Evolutionary conservation across 2,113 vertebrate genomes (phyloP).

Genomic region (Rhineura floridana): DNA sequence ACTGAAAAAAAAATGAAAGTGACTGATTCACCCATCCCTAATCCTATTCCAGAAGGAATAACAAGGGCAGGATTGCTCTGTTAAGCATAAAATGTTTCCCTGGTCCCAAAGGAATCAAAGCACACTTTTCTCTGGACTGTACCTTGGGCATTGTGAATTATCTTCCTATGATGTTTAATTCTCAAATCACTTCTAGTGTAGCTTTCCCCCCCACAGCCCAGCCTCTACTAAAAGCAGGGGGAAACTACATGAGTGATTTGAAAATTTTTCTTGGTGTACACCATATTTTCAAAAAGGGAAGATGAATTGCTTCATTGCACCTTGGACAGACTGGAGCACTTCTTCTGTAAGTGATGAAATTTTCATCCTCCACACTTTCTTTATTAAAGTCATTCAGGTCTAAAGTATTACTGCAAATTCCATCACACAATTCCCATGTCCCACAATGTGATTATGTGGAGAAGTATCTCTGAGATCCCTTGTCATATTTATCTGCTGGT

Average conservation of each 20-base stretch:
- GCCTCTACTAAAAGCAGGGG: background rate
- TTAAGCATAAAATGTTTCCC: background rate
- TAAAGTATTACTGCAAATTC: slow-evolving; percentile 50
- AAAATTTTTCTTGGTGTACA: slow-evolving; percentile 17
- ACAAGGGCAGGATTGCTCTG: background rate
- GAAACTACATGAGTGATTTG: no score
- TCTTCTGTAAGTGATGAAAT: slow-evolving; percentile 49
- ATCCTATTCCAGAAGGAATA: background rate
- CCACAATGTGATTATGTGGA: slow-evolving; percentile 30
- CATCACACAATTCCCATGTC: slow-evolving; percentile 39
- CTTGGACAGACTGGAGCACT: slow-evolving; percentile 21
- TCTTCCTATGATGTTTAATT: background rate
- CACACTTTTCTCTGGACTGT: background rate
- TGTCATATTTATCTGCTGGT: slow-evolving; percentile 45
- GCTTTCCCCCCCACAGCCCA: no score
- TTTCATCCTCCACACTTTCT: slow-evolving; percentile 35
- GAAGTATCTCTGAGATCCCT: slow-evolving; percentile 40
- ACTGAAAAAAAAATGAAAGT: no score
- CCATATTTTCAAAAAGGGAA: slow-evolving; percentile 25
- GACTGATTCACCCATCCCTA: no score
- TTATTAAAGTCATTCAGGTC: slow-evolving; percentile 50
- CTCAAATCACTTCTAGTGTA: background rate
- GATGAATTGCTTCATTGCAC: slow-evolving; percentile 25
- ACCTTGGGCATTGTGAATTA: background rate
- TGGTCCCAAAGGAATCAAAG: background rate